Evolutionary conservation across 2,888 invertebrate species (phyloP).

Genomic region (Antheraea yamamai): DNA sequence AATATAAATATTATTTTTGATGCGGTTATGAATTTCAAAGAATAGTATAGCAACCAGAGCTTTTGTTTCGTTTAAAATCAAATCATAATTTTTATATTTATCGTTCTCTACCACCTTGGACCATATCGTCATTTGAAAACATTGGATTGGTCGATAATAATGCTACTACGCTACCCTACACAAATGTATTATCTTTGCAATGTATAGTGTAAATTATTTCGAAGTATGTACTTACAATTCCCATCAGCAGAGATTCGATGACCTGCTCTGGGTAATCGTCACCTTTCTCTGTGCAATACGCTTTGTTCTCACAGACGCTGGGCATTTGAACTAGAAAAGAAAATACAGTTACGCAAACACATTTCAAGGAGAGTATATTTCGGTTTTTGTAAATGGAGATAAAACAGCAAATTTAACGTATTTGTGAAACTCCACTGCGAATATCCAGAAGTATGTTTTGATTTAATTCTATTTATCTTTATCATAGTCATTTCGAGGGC

Average conservation of each 20-base stretch:
- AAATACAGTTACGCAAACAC: neutral
- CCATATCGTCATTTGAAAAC: too few relatives aligned
- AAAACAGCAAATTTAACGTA: neutral
- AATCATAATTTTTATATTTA: too few relatives aligned
- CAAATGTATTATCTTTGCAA: neutral
- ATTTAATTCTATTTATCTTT: too few relatives aligned
- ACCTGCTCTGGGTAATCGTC: neutral
- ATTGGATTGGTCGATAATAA: too few relatives aligned
- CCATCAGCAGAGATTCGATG: neutral
- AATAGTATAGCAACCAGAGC: neutral
- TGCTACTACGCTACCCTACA: neutral
- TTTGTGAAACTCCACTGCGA: too few relatives aligned
- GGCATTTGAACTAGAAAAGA: conserved; percentile 12
- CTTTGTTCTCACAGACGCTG: neutral
- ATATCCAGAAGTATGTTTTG: too few relatives aligned
- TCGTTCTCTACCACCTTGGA: too few relatives aligned
- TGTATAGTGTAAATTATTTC: neutral
- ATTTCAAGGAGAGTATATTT: neutral
- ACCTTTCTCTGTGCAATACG: conserved; percentile 1
- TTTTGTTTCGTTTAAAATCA: neutral
- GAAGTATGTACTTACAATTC: neutral
- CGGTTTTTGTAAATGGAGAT: neutral
- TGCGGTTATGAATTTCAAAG: neutral
- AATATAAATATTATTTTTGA: neutral
- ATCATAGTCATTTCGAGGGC: too few relatives aligned